A percentile compares a stretch with the other conserved stretches of the same genome.
These are phyloP conservation scores for Timema podura DNA, from an alignment of 2,888 invertebrate species.

Conservation along the genomic window DNA sequence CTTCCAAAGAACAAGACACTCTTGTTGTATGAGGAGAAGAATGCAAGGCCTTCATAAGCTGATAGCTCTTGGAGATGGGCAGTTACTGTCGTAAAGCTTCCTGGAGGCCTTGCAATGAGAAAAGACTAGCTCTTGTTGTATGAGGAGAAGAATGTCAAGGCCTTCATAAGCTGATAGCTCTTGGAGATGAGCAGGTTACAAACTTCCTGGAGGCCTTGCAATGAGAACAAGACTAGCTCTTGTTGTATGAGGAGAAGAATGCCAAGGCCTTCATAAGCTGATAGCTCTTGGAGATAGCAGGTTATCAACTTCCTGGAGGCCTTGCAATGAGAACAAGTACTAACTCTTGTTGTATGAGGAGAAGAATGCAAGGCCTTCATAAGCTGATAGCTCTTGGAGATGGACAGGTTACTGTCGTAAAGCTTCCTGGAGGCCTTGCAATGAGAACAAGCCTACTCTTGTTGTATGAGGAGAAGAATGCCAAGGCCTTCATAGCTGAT, in stretches of 20 bases:
- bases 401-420: neutral
- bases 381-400: too few species aligned
- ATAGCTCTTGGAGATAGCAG: constrained; percentile 86
- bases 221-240: constrained; percentile 93
- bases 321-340: constrained; percentile 58
- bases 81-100: constrained; percentile 81
- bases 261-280: constrained; percentile 87
- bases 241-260: constrained; percentile 70
- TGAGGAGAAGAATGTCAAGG: constrained; percentile 80
- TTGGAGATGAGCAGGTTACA: constrained; percentile 85
- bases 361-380: neutral
- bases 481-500: constrained; percentile 87
- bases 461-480: constrained; percentile 82
- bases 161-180: constrained; percentile 88
- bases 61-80: constrained; percentile 86
- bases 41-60: constrained; percentile 84
- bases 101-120: constrained; percentile 74
- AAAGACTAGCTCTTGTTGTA: constrained; percentile 57
- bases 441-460: constrained; percentile 43
- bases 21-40: constrained; percentile 81
- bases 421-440: neutral
- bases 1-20: neutral
- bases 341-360: too few species aligned
- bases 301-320: constrained; percentile 76
- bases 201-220: constrained; percentile 75